These are phyloP conservation scores for Heterotis niloticus DNA, from an alignment of 2,113 vertebrate species.

Conservation along the genomic window DNA sequence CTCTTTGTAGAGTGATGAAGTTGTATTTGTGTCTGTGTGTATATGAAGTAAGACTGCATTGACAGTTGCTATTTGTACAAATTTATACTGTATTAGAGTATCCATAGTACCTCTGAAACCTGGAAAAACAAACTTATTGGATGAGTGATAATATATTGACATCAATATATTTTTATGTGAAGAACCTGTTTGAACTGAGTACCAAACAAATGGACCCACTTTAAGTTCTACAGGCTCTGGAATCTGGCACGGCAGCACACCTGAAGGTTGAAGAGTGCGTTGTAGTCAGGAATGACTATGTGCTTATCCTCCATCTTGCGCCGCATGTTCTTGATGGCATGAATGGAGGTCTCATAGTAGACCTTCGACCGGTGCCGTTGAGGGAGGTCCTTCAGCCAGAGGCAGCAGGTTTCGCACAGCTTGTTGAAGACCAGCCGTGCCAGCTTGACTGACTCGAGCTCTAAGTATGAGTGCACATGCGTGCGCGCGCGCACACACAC, in stretches of 20 bases:
- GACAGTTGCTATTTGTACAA: neutral
- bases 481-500: conserved; percentile 21
- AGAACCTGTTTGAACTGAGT: neutral
- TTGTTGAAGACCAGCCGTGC: conserved; percentile 83
- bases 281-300: conserved; percentile 96
- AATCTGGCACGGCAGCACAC: conserved; percentile 50
- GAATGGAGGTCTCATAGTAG: conserved; percentile 96
- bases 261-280: conserved; percentile 92
- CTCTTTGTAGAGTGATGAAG: neutral
- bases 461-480: conserved; percentile 53
- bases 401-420: conserved; percentile 84
- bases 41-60: neutral
- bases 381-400: conserved; percentile 90
- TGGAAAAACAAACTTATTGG: neutral
- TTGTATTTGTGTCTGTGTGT: neutral
- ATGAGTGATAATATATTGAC: too few relatives aligned
- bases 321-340: conserved; percentile 99
- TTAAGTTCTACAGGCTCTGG: neutral
- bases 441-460: conserved; percentile 85
- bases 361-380: conserved; percentile 78
- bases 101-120: neutral
- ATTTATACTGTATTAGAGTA: neutral
- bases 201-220: neutral
- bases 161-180: neutral
- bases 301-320: conserved; percentile 99